Base-by-base conservation (phyloP, 2,888 invertebrate genomes). In the Hypsopygia costalis region DNA sequence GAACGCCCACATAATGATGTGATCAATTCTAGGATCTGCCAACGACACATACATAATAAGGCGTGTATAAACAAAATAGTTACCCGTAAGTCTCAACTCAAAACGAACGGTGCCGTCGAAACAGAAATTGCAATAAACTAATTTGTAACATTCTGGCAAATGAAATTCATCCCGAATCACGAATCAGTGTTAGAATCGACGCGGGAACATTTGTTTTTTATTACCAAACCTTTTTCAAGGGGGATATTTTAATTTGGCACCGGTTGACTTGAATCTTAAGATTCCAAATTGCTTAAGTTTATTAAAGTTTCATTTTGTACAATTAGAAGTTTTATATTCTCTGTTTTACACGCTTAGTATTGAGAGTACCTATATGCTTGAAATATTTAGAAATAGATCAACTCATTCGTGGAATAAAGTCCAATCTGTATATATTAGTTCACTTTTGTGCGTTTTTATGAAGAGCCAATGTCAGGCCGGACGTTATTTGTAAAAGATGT, bases 181-280 rank as follows among this genome's bases (percentile, higher is more conserved):
- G 67, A 67, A 71, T 69, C 68, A 64, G 65, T 52, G 46, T 63
- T 59, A 56, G 61, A 64, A 76, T 70, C 70, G 72, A 75, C 65
- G 66, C 49, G 56, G 60, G 51, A 71, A 58, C 72, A 71, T 70
- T 77, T 74, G 73, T 62, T 65, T 73, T 78, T 74, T 73, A 78
- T 71, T 57, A 55, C 61, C 52, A 51, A 61, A 62, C 67, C 69
- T 70, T 69, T 71, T 30, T 11, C 36, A 31, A 34, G 16, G 33
- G 27, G 22, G 31, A 11, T 11, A 20, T 30, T 37, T 30, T 30
- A 37, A 37, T 30, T 21, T 21, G 21, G 30, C 30, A 11, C 8
- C 36, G 30, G 36, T 21, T 21, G 22, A 9, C 32, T 16, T 7
- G n/a, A 38, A 33, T 29, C n/a, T 9, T 35, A 39, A 37, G 34